Conservation (phyloP, 2,113 vertebrate genomes). For the Nematolebias whitei region DNA sequence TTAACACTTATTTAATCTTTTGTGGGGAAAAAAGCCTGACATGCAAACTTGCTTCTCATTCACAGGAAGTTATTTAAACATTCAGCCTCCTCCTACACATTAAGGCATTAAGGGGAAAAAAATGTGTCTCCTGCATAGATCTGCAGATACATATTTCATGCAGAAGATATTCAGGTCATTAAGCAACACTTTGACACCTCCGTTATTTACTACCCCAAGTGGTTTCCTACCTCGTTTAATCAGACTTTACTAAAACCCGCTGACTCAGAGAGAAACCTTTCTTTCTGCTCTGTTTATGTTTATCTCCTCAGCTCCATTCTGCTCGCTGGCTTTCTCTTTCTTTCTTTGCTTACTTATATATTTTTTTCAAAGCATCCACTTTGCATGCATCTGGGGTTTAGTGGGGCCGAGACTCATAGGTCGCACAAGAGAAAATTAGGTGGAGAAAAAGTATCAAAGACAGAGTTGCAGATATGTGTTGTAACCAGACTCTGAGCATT, state of each 20-base stretch:
- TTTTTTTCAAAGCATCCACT: slow-evolving; percentile 55
- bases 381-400: slow-evolving; percentile 16
- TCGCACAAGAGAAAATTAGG: slow-evolving; percentile 41
- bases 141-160: slow-evolving; percentile 65
- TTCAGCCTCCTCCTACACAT: slow-evolving; percentile 31
- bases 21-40: background rate
- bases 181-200: slow-evolving; percentile 73
- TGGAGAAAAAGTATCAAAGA: slow-evolving; percentile 16
- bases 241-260: slow-evolving; percentile 68
- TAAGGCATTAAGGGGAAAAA: slow-evolving; percentile 36
- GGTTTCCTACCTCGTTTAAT: slow-evolving; percentile 71
- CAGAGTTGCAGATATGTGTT: slow-evolving; percentile 6
- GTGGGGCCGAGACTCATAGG: slow-evolving; percentile 14
- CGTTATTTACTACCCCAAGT: slow-evolving; percentile 70
- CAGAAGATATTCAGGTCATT: slow-evolving; percentile 70
- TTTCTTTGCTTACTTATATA: slow-evolving; percentile 53
- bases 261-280: slow-evolving; percentile 69
- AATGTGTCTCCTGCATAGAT: slow-evolving; percentile 44
- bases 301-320: slow-evolving; percentile 54
- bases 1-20: background rate
- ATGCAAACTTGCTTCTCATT: slow-evolving; percentile 11
- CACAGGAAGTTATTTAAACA: slow-evolving; percentile 34
- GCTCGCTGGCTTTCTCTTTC: slow-evolving; percentile 19
- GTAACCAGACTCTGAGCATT: slow-evolving; percentile 6
- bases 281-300: slow-evolving; percentile 62